phyloP scores from a whole-genome alignment of 2,888 invertebrate species.

The Agapetus fuscipes region DNA sequence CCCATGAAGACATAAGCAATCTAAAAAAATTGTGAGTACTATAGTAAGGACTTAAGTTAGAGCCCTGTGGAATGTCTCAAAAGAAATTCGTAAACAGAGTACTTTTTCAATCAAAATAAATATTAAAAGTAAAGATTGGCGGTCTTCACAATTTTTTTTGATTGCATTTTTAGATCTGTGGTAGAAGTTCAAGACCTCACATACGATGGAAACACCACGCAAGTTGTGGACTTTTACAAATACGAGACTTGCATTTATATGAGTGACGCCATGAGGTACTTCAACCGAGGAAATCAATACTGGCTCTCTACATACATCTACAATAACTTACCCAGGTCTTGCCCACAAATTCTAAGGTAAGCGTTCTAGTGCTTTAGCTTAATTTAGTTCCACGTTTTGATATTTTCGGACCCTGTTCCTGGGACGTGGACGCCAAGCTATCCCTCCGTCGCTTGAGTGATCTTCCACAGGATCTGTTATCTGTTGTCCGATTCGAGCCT shows the following conservation, averaged over 20 bases:
- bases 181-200: constrained; percentile 5
- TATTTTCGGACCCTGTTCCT: too few species aligned
- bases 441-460: too few species aligned
- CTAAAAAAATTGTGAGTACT: constrained; percentile 51
- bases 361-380: too few species aligned
- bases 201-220: constrained; percentile 7
- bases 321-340: constrained; percentile 1
- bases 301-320: constrained; percentile 9
- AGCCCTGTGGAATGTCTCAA: constrained; percentile 91
- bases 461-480: too few species aligned
- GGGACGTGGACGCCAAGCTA: too few species aligned
- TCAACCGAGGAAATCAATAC: constrained; percentile 9
- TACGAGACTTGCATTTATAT: constrained; percentile 2
- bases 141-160: not conserved
- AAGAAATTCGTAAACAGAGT: too few species aligned
- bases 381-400: too few species aligned
- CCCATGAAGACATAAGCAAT: constrained; percentile 58
- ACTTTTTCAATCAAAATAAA: too few species aligned
- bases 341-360: too few species aligned
- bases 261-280: constrained; percentile 3
- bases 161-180: constrained; percentile 6
- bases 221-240: constrained; percentile 2
- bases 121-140: too few species aligned
- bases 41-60: constrained; percentile 31
- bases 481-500: too few species aligned